Percentiles rank a stretch among this genome's conserved stretches.
phyloP scores from a whole-genome alignment of 2,888 invertebrate species.

The Branchellion lobata region DNA sequence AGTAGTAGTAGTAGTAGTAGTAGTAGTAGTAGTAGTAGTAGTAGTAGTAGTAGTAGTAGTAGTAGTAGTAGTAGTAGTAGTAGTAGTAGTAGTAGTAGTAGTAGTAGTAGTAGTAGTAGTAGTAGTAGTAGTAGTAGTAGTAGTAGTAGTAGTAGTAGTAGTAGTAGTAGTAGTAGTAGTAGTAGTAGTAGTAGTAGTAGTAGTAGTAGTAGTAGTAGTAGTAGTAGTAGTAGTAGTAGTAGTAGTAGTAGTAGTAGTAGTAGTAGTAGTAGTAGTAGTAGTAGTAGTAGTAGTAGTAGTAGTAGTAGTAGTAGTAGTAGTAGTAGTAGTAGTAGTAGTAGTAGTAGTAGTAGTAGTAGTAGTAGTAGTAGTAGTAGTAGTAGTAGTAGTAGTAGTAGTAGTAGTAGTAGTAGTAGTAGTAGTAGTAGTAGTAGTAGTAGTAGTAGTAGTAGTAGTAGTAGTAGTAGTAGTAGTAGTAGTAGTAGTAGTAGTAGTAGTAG shows the following conservation, averaged over 20 bases:
- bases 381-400: too few species aligned
- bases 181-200: constrained; percentile 37
- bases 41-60: constrained; percentile 46
- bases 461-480: constrained; percentile 11
- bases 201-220: constrained; percentile 33
- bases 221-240: constrained; percentile 40
- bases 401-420: constrained; percentile 14
- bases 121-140: constrained; percentile 47
- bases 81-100: constrained; percentile 46
- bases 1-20: neutral
- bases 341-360: too few species aligned
- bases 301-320: too few species aligned
- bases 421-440: constrained; percentile 14
- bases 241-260: constrained; percentile 29
- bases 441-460: constrained; percentile 14
- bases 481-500: constrained; percentile 11
- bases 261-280: constrained; percentile 28
- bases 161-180: constrained; percentile 33
- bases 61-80: constrained; percentile 46
- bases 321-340: too few species aligned
- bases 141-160: constrained; percentile 44
- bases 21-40: constrained; percentile 28
- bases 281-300: too few species aligned
- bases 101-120: constrained; percentile 46
- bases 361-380: too few species aligned